Base-by-base conservation (phyloP, 1,140 invertebrate genomes). In the Trialeurodes vaporariorum region DNA sequence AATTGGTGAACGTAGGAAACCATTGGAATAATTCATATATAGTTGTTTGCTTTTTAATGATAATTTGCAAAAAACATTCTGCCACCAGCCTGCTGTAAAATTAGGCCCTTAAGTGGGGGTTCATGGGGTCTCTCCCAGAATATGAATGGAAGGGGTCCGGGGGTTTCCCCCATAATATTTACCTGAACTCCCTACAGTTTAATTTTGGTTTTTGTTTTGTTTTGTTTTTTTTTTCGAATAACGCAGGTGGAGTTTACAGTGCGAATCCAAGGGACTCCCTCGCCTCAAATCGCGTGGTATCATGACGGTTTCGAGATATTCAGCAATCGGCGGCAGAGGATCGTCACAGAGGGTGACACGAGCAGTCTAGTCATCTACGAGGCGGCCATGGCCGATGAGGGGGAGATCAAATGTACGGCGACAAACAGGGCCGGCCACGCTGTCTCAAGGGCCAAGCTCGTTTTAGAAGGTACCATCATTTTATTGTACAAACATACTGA, bases 201-300 rank as follows among this genome's bases (percentile, higher is more conserved):
- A 26, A 21, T 34, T 58, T 40, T 65, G 2, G 12, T 22, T 5
- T 25, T 60, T 25, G 1, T 25, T 9, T 66, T 22, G 17, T 60
- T 1, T 63, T 23, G 17, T 25, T 61, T 65, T 58, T 5, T 61
- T n/a, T n/a, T n/a, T n/a, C n/a, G n/a, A n/a, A n/a, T n/a, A n/a
- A 69, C 70, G 17, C 67, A 84, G 82, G 86, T 88, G 2, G 89
- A 92, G 75, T 92, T 94, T 73, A 84, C 84, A 49, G 92, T 93
- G 0, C 83, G 87, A 69, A 90, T 94, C 68, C 80, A 84, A 13
- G 95, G 94, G 1, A 84, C 85, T 27, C 95, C 96, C 0, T 77
- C 83, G 5, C 94, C 96, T 1, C 89, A 89, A 72, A 85, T 98
- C 25, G 86, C 86, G n/a, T 98, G 95, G 95, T 96, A 89, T 77